A percentile compares a stretch with the other conserved stretches of the same genome.
Conservation (phyloP, 2,113 vertebrate genomes). For the Ariopsis seemanni region DNA sequence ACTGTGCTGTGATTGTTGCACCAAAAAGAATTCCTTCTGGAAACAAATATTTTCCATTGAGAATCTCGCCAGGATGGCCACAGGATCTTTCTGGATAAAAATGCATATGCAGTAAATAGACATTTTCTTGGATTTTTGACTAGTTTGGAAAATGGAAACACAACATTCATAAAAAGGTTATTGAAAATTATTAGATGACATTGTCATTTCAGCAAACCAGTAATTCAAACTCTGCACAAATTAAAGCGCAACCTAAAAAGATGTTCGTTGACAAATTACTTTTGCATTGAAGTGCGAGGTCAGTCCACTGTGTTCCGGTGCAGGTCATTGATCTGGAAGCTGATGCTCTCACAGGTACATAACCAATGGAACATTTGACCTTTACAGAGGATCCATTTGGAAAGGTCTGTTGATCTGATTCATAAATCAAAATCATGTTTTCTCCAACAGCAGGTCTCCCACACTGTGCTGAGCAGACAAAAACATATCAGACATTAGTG, state of each 20-base stretch:
- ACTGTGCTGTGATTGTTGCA: slow-evolving; percentile 13
- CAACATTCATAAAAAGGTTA: background rate
- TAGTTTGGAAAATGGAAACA: background rate
- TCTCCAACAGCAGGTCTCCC: rapidly evolving
- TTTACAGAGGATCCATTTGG: background rate
- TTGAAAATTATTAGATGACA: no score
- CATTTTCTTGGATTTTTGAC: no score
- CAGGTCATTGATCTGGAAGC: no score
- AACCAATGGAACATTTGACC: slow-evolving; percentile 42
- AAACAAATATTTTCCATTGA: slow-evolving; percentile 35
- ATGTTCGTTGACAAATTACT: slow-evolving; percentile 17
- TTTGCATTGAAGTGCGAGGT: background rate
- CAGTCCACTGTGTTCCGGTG: no score
- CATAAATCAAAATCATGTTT: slow-evolving; percentile 1
- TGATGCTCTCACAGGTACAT: no score
- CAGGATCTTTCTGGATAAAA: slow-evolving; percentile 46
- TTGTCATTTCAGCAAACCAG: no score
- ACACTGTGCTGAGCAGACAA: slow-evolving; percentile 55
- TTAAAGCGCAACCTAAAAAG: background rate
- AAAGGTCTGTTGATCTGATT: background rate
- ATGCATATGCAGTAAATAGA: background rate
- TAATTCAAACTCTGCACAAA: no score
- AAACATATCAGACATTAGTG: background rate
- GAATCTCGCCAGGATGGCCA: slow-evolving; percentile 27
- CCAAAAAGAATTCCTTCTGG: slow-evolving; percentile 44